Conservation (phyloP, 1,140 invertebrate genomes). For the Heliconius eleuchia region DNA sequence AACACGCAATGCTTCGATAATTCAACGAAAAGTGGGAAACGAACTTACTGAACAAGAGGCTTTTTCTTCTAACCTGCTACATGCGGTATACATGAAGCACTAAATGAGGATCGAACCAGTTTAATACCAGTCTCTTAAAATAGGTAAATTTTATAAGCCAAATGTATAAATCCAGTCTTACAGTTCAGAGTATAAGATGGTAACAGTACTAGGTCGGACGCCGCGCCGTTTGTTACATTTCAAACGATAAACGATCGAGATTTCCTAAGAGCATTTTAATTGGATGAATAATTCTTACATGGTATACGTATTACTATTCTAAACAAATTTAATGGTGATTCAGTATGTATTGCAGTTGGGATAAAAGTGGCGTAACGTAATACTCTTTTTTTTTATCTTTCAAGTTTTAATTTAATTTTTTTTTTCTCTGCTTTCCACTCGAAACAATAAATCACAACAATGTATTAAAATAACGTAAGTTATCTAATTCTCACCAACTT, state of each 20-base stretch:
- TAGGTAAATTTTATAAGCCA: neutral
- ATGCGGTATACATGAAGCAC: too few species aligned
- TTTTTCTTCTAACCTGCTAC: too few species aligned
- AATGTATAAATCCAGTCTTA: slow-evolving; percentile 16
- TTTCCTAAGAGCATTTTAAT: slow-evolving; percentile 37
- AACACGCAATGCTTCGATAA: too few species aligned
- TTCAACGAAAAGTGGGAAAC: too few species aligned
- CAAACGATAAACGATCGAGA: slow-evolving; percentile 37
- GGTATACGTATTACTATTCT: slow-evolving; percentile 13
- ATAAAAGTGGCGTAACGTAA: neutral
- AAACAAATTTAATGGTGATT: slow-evolving; percentile 16
- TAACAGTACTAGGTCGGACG: slow-evolving; percentile 20
- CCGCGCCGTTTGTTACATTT: slow-evolving; percentile 35
- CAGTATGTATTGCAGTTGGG: neutral
- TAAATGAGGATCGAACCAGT: too few species aligned
- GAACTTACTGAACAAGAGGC: too few species aligned
- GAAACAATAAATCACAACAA: too few species aligned
- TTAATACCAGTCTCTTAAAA: neutral
- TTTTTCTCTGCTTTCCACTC: too few species aligned
- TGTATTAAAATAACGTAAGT: too few species aligned
- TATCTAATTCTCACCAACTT: too few species aligned
- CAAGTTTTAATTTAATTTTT: too few species aligned
- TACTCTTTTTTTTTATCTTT: neutral
- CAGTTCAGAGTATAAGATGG: slow-evolving; percentile 22
- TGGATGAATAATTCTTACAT: slow-evolving; percentile 35